Evolutionary conservation across 2,888 invertebrate genomes (phyloP).

Genomic region (Tenthredo notha): DNA sequence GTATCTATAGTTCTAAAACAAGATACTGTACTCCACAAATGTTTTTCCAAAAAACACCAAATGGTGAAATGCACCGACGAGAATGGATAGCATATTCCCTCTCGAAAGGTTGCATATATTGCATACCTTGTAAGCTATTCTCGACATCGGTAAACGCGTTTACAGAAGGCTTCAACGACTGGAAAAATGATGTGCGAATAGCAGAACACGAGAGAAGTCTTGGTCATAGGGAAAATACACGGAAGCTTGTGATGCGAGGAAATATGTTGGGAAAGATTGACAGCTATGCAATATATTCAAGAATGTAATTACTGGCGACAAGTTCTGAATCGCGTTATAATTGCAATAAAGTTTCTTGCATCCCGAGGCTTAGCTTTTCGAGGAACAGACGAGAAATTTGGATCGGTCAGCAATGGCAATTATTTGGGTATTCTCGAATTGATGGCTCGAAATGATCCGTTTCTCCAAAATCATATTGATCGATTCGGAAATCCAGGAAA

Average conservation of each 20-base stretch:
- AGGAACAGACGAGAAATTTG: conserved; percentile 65
- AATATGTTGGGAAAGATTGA: conserved; percentile 53
- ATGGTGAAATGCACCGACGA: conserved; percentile 55
- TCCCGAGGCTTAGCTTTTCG: conserved; percentile 65
- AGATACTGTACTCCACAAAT: conserved; percentile 52
- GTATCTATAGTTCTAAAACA: conserved; percentile 48
- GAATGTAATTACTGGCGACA: conserved; percentile 64
- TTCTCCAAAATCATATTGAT: conserved; percentile 65
- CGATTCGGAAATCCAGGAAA: conserved; percentile 65
- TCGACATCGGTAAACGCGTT: conserved; percentile 53
- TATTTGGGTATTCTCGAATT: conserved; percentile 67
- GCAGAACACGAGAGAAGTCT: conserved; percentile 53
- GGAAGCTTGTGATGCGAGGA: conserved; percentile 45
- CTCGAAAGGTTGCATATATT: conserved; percentile 54
- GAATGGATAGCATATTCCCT: conserved; percentile 56
- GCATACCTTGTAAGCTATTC: conserved; percentile 56
- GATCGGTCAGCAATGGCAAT: conserved; percentile 67
- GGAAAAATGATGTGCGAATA: conserved; percentile 55
- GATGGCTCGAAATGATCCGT: conserved; percentile 67
- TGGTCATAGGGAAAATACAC: conserved; percentile 54
- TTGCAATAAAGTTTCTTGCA: conserved; percentile 62
- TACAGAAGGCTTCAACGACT: conserved; percentile 56
- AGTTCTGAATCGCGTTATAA: conserved; percentile 64
- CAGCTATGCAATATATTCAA: conserved; percentile 56
- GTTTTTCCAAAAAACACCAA: conserved; percentile 55